These are phyloP conservation scores for Palythoa heliodiscus DNA, from an alignment of 92 coral and sea anemone species.

Conservation along the genomic window DNA sequence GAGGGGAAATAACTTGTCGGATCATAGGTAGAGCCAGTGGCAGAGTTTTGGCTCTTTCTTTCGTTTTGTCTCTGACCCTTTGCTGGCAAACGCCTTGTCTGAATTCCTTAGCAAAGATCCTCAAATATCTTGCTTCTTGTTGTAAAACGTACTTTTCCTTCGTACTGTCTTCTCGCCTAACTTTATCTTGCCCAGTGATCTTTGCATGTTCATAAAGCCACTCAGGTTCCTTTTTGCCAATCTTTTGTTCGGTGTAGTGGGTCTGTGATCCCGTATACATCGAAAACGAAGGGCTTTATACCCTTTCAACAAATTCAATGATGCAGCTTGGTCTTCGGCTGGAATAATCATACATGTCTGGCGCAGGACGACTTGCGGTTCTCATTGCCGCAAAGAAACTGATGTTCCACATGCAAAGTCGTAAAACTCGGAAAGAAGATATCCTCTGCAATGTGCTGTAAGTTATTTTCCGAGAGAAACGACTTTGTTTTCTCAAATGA, in stretches of 20 bases:
- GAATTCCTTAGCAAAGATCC: slow-evolving; percentile 41
- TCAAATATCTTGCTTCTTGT: too few relatives aligned
- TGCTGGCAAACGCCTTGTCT: slow-evolving; percentile 53
- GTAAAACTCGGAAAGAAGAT: slow-evolving; percentile 55
- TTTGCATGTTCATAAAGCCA: slow-evolving; percentile 42
- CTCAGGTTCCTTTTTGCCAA: slow-evolving; percentile 43
- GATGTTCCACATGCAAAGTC: slow-evolving; percentile 52
- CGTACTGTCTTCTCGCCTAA: too few relatives aligned
- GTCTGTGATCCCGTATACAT: slow-evolving; percentile 58
- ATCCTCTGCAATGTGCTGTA: slow-evolving; percentile 36
- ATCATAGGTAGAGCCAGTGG: slow-evolving; percentile 57
- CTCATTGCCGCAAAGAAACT: slow-evolving; percentile 53
- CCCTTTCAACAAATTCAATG: slow-evolving; percentile 48
- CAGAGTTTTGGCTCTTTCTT: slow-evolving; percentile 53
- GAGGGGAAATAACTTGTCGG: background rate
- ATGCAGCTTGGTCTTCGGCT: slow-evolving; percentile 56
- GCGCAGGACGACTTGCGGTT: slow-evolving; percentile 57
- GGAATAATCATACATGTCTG: slow-evolving; percentile 57
- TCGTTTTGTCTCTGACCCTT: slow-evolving; percentile 56
- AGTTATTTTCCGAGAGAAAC: slow-evolving; percentile 39
- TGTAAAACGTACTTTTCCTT: too few relatives aligned
- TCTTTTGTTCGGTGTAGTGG: slow-evolving; percentile 49
- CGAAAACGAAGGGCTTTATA: slow-evolving; percentile 51
- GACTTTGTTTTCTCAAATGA: slow-evolving; percentile 44
- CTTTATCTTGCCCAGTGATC: background rate